phyloP scores from a whole-genome alignment of 2,113 vertebrate genomes.

The Corvus moneduloides region DNA sequence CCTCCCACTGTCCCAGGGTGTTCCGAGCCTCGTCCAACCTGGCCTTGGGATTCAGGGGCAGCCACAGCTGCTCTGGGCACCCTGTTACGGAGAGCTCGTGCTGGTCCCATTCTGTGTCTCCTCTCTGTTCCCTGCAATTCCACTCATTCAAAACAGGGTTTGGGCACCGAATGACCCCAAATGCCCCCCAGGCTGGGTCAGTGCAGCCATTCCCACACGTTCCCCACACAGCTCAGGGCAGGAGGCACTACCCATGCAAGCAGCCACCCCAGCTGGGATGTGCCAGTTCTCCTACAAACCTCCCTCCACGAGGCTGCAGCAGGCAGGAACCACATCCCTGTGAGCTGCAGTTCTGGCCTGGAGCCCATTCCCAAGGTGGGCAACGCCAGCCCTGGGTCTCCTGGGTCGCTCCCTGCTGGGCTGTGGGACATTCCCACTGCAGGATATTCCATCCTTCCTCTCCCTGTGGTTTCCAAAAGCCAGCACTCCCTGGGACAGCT shows the following conservation, averaged over 20 bases:
- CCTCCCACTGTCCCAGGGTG: accelerated
- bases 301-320: accelerated
- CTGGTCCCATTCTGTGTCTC: not conserved
- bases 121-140: not conserved
- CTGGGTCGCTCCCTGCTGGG: no score
- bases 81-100: not conserved
- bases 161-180: not conserved
- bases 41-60: not conserved
- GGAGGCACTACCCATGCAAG: not conserved
- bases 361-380: not conserved
- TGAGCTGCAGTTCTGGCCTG: accelerated
- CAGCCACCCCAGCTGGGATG: not conserved
- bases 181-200: accelerated
- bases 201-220: not conserved
- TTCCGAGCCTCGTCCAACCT: not conserved
- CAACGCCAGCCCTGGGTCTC: not conserved
- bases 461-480: not conserved
- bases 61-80: not conserved
- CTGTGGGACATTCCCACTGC: not conserved
- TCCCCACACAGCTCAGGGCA: not conserved
- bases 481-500: not conserved
- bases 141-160: not conserved
- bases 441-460: not conserved
- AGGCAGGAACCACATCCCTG: not conserved
- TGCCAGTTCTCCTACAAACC: not conserved